A percentile compares a stretch with the other conserved stretches of the same genome.
phyloP scores from a whole-genome alignment of 2,113 vertebrate species.

The Beaufortia kweichowensis region DNA sequence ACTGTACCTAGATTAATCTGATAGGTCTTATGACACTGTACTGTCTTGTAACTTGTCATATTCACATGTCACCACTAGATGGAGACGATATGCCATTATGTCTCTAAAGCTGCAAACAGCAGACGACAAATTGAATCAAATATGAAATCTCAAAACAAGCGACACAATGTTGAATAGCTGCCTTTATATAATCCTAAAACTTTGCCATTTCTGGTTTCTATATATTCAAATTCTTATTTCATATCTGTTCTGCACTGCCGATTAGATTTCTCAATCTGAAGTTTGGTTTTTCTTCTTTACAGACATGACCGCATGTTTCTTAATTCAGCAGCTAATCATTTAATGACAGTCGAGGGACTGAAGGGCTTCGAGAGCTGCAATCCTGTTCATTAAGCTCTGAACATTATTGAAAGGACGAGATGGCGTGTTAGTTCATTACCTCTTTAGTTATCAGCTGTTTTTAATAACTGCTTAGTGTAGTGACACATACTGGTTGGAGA shows the following conservation, averaged over 20 bases:
- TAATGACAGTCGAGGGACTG: slow-evolving; percentile 64
- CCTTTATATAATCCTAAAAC: background rate
- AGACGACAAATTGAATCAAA: background rate
- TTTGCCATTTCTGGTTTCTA: background rate
- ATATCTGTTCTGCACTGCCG: background rate
- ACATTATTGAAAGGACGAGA: slow-evolving; percentile 29
- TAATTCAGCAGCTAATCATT: slow-evolving; percentile 75
- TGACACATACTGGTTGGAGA: slow-evolving; percentile 14
- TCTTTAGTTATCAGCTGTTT: slow-evolving; percentile 38
- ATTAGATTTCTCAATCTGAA: background rate
- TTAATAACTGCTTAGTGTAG: slow-evolving; percentile 32
- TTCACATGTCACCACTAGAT: slow-evolving; percentile 57
- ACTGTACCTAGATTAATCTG: no score
- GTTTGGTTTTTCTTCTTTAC: slow-evolving; percentile 55
- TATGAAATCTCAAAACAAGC: background rate
- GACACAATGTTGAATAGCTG: slow-evolving; percentile 17
- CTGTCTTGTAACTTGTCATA: no score
- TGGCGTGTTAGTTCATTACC: slow-evolving; percentile 39
- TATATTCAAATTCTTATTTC: background rate
- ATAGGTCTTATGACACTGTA: no score
- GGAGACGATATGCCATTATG: slow-evolving; percentile 52
- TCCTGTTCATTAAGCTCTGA: slow-evolving; percentile 37
- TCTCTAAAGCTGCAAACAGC: background rate
- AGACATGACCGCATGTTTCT: slow-evolving; percentile 68
- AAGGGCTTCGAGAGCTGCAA: slow-evolving; percentile 29